Evolutionary conservation across 1,140 invertebrate genomes (phyloP), one percentile per base, ranked within the genome.

Genomic region (Zaprionus tsacasi): DNA sequence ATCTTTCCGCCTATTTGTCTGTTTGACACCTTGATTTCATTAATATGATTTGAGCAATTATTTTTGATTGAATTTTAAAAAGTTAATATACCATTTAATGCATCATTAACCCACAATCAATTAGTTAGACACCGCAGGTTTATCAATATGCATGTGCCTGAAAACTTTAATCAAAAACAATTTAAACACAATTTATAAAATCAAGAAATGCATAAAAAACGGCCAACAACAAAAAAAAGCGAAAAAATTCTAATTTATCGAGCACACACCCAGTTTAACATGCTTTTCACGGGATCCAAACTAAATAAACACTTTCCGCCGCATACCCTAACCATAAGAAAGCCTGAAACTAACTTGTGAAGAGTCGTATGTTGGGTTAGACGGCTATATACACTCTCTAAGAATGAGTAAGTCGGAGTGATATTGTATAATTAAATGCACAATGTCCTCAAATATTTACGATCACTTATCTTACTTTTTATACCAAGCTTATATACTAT

Each of bases 161-260:
- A 21, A 17, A 21, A n/a, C 17, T 50, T 50, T 21, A 25, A 25
- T 17, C 10, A 17, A 12, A 50, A 50, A 17, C 3, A 21, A 48
- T 6, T 54, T 54, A 4, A 54, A 6, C 13, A n/a, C 21, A 21
- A 21, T 21, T 3, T n/a, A 15, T n/a, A n/a, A 8, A 55, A 55
- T 8, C 40, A 45, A 45, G 40, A 6, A 15, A 40, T 40, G 25
- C 3, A 54, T 17, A 17, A 48, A 45, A 48, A 48, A 17, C 15
- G n/a, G 60, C 43, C n/a, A n/a, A 38, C 13, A 21, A 25, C 13
- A 15, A n/a, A 48, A 60, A 57, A 76, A 70, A 79, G 64, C 15
- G 30, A 82, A 81, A 81, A 86, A 86, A 86, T 72, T 86, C 78
- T 76, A 86, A 86, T 86, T 86, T 86, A 86, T 86, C 81, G 82